A percentile compares a stretch with the other conserved stretches of the same genome.
Evolutionary conservation across 2,797 vertebrate genomes (phyloP).

Genomic region (Intellagama lesueurii): DNA sequence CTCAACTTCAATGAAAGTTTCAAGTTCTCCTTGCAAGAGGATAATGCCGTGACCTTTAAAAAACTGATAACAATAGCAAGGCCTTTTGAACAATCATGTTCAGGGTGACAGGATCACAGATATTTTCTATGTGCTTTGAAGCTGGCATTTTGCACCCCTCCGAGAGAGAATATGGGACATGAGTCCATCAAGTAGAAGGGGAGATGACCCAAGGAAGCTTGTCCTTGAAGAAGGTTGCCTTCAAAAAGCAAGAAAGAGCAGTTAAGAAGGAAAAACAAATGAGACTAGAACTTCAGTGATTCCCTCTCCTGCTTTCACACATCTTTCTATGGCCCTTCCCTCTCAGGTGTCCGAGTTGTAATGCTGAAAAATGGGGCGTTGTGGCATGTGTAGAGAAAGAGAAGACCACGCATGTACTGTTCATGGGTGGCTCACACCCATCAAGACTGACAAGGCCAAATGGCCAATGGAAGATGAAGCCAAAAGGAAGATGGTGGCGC

Average conservation of each 20-base stretch:
- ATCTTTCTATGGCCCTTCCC: neutral
- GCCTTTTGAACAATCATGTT: neutral
- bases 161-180: neutral
- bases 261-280: neutral
- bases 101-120: neutral
- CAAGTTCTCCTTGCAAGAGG: neutral
- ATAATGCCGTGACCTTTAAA: neutral
- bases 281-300: neutral
- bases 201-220: neutral
- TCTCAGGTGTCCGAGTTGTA: no score
- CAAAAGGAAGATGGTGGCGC: no score
- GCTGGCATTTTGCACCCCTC: neutral
- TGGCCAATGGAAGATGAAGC: no score
- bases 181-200: neutral
- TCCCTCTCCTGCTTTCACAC: neutral
- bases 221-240: neutral
- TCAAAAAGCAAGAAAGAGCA: neutral
- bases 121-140: conserved; percentile 12
- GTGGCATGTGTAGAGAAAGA: no score
- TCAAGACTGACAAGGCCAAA: no score
- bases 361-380: no score
- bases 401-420: no score
- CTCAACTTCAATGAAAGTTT: neutral
- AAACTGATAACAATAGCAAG: neutral
- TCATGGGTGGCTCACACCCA: no score